Conservation (phyloP, 2,888 invertebrate species). For the Plebejus melissa region DNA sequence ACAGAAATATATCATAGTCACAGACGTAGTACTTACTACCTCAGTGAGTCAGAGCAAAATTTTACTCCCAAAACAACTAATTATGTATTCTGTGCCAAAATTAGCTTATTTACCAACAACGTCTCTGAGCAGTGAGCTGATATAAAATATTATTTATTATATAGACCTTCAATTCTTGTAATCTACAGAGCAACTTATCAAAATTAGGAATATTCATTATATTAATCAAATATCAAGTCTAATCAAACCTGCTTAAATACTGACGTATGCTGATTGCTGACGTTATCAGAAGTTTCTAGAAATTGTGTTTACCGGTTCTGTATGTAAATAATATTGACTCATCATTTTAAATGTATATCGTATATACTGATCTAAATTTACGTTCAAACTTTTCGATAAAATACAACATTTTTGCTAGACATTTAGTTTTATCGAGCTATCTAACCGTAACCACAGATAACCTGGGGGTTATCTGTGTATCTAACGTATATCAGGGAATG, state of each 20-base stretch:
- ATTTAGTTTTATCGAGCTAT: no score
- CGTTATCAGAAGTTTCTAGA: slow-evolving; percentile 7
- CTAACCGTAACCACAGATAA: no score
- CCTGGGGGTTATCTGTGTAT: no score
- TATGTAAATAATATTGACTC: slow-evolving; percentile 6
- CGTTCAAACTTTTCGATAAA: not conserved
- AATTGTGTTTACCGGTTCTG: slow-evolving; percentile 6
- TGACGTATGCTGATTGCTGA: not conserved
- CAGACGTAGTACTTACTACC: no score
- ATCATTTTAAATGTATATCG: not conserved
- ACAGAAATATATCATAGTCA: no score
- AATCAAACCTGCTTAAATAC: not conserved
- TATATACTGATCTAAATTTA: slow-evolving; percentile 1
- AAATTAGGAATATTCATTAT: not conserved
- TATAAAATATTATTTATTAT: not conserved
- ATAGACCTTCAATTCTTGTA: not conserved
- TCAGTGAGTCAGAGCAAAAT: no score
- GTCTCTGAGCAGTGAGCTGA: no score
- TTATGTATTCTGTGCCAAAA: no score
- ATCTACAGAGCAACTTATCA: not conserved
- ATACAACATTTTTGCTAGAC: not conserved
- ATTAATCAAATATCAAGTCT: not conserved
- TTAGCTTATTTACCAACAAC: no score
- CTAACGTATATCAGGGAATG: no score
- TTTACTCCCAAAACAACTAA: no score